These are phyloP conservation scores for Drosophila bocki DNA, from an alignment of 1,140 invertebrate species.

Conservation along the genomic window DNA sequence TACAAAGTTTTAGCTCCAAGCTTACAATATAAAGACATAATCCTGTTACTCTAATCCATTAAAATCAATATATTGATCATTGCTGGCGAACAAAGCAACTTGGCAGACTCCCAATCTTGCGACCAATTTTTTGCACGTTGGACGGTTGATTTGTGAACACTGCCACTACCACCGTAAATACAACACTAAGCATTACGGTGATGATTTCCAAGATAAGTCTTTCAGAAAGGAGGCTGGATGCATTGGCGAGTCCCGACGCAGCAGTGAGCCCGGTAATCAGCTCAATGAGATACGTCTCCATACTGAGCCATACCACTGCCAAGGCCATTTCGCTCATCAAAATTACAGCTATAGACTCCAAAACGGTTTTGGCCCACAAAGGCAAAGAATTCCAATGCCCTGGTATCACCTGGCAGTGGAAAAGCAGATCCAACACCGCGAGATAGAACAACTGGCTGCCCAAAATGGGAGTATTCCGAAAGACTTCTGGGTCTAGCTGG, in stretches of 20 bases:
- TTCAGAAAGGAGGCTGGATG: background rate
- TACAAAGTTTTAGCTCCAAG: too few species aligned
- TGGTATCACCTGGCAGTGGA: conserved; percentile 1
- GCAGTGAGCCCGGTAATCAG: background rate
- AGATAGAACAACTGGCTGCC: conserved; percentile 37
- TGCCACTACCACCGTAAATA: conserved; percentile 1
- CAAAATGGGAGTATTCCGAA: background rate
- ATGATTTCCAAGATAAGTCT: background rate
- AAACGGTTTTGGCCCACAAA: conserved; percentile 4
- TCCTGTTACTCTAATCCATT: background rate
- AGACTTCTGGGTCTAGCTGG: background rate
- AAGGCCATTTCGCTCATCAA: conserved; percentile 7
- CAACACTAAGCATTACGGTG: background rate
- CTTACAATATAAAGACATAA: background rate
- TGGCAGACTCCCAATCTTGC: background rate
- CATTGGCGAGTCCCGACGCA: background rate
- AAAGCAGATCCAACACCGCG: conserved; percentile 16
- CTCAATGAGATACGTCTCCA: background rate
- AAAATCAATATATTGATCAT: background rate
- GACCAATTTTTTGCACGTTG: background rate
- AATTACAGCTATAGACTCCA: conserved; percentile 15
- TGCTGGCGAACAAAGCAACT: background rate
- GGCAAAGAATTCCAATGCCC: background rate
- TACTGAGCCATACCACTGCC: conserved; percentile 3
- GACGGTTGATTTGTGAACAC: conserved; percentile 1